Conservation (phyloP, 1,140 invertebrate genomes). For the Arctopsyche grandis region DNA sequence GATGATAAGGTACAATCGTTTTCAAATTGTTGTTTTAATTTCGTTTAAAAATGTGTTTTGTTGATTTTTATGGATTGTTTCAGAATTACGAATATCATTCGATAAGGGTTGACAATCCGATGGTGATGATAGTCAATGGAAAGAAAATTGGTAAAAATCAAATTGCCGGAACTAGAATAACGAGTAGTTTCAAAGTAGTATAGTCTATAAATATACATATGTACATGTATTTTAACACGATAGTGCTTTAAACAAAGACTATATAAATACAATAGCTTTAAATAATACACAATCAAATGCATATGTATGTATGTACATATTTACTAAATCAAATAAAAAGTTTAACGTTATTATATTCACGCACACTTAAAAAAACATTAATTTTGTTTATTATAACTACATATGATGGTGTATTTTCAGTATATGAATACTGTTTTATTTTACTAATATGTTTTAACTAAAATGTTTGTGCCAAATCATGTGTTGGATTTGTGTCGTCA, state of each 20-base stretch:
- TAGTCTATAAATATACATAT: neutral
- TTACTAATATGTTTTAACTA: too few relatives aligned
- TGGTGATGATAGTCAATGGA: slow-evolving; percentile 80
- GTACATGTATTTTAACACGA: neutral
- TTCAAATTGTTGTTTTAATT: slow-evolving; percentile 33
- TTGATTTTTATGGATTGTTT: slow-evolving; percentile 54
- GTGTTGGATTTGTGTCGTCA: too few relatives aligned
- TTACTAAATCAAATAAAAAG: too few relatives aligned
- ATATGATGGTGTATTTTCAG: too few relatives aligned
- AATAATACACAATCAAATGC: neutral
- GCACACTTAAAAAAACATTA: too few relatives aligned
- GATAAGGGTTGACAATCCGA: slow-evolving; percentile 80
- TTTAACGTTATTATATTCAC: too few relatives aligned
- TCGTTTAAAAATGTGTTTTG: slow-evolving; percentile 17
- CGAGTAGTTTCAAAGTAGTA: slow-evolving; percentile 52
- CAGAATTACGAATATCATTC: slow-evolving; percentile 78
- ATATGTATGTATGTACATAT: too few relatives aligned
- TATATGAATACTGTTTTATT: too few relatives aligned
- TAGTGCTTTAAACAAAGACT: slow-evolving; percentile 1
- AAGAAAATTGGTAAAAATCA: slow-evolving; percentile 76
- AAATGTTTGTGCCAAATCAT: too few relatives aligned
- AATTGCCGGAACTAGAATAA: slow-evolving; percentile 70
- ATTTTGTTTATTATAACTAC: too few relatives aligned
- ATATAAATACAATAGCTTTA: slow-evolving; percentile 24
- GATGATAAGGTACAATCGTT: slow-evolving; percentile 68